Conservation (phyloP, 2,113 vertebrate species). For the Morone saxatilis region DNA sequence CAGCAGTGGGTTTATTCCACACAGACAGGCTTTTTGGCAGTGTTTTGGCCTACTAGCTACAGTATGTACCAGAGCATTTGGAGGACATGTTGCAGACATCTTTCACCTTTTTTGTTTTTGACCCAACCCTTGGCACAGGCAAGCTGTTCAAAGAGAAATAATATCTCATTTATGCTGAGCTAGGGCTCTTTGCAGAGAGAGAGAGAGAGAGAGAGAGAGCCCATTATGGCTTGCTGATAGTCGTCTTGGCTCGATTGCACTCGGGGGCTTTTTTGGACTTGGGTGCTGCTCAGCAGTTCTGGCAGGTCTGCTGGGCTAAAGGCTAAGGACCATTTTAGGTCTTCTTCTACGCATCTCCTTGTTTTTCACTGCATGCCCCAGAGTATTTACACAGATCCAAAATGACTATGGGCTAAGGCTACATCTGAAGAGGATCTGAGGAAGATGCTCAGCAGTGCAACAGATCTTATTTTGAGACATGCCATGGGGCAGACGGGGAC, state of each 20-base stretch:
- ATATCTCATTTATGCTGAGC: slow-evolving; percentile 64
- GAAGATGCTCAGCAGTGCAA: slow-evolving; percentile 1
- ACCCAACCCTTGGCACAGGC: slow-evolving; percentile 43
- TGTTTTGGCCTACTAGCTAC: slow-evolving; percentile 9
- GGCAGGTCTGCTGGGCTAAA: slow-evolving; percentile 27
- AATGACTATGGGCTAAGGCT: slow-evolving; percentile 9
- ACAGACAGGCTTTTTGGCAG: slow-evolving; percentile 34
- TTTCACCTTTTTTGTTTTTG: slow-evolving; percentile 61
- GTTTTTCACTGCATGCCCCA: background rate
- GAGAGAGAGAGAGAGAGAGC: slow-evolving; percentile 34
- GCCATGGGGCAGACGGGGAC: slow-evolving; percentile 24
- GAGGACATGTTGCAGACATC: slow-evolving; percentile 54
- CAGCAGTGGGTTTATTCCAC: slow-evolving; percentile 56
- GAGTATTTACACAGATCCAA: slow-evolving; percentile 23
- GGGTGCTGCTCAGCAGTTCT: slow-evolving; percentile 47
- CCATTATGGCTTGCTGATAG: slow-evolving; percentile 55
- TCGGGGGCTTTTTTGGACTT: slow-evolving; percentile 35
- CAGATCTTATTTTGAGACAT: slow-evolving; percentile 39
- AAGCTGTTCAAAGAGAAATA: slow-evolving; percentile 60
- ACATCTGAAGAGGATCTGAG: background rate
- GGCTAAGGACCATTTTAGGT: background rate
- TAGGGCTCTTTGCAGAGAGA: slow-evolving; percentile 49
- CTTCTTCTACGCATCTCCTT: background rate
- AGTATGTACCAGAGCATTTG: slow-evolving; percentile 23
- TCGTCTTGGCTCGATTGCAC: slow-evolving; percentile 35